A percentile compares a stretch with the other conserved stretches of the same genome.
Evolutionary conservation across 2,888 invertebrate species (phyloP).

Genomic region (Oscheius sp.): DNA sequence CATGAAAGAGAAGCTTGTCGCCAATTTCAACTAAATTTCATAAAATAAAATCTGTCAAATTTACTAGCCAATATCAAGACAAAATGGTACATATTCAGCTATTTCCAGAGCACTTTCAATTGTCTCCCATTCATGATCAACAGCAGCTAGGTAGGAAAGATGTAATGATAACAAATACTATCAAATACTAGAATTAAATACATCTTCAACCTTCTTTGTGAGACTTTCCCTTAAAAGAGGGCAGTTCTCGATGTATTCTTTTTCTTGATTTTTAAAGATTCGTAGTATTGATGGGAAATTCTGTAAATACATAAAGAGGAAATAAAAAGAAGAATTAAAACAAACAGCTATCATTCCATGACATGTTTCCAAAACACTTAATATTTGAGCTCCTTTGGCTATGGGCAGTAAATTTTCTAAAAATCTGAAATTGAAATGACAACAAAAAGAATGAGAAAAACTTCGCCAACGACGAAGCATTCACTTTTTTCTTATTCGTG

Average conservation of each 20-base stretch:
- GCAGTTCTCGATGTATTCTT: too few species aligned
- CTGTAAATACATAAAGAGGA: background rate
- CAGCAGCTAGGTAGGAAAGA: too few species aligned
- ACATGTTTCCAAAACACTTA: background rate
- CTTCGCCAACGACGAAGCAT: too few species aligned
- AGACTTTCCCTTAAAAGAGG: too few species aligned
- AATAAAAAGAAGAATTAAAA: background rate
- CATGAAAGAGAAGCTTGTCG: slow-evolving; percentile 11
- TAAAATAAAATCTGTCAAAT: background rate
- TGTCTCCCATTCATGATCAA: background rate
- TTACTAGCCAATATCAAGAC: background rate
- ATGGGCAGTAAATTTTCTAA: background rate
- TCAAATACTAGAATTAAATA: too few species aligned
- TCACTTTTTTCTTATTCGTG: too few species aligned
- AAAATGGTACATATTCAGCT: background rate
- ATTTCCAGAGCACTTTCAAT: background rate
- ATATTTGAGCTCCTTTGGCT: background rate
- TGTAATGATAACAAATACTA: too few species aligned
- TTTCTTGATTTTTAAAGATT: background rate
- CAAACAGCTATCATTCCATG: background rate
- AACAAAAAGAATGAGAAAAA: background rate
- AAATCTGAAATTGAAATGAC: background rate
- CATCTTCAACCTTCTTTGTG: too few species aligned
- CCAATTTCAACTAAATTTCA: slow-evolving; percentile 5
- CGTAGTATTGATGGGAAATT: background rate